phyloP scores from a whole-genome alignment of 1,140 invertebrate species.

The Euura saliciscinereae region DNA sequence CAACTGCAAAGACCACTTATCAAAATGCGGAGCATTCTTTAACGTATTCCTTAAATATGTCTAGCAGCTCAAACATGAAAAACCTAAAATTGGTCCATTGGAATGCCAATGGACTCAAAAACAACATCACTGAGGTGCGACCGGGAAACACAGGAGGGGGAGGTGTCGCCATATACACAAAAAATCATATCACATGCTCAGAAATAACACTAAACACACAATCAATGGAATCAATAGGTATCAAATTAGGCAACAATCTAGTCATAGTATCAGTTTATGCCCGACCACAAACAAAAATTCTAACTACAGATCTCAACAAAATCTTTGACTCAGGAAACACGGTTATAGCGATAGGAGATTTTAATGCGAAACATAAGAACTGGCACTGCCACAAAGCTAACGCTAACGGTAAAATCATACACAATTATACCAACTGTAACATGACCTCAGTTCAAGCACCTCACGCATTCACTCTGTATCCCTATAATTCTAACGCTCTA shows the following conservation, averaged over 20 bases:
- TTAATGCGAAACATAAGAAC: constrained; percentile 26
- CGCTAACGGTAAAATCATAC: constrained; percentile 19
- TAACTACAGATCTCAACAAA: constrained; percentile 18
- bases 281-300: constrained; percentile 20
- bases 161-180: constrained; percentile 17
- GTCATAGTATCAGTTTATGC: constrained; percentile 21
- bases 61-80: neutral
- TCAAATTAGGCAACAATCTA: constrained; percentile 24
- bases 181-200: constrained; percentile 12
- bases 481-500: neutral
- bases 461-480: constrained; percentile 13
- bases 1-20: neutral
- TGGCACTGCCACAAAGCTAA: constrained; percentile 25
- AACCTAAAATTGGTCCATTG: neutral
- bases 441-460: constrained; percentile 9
- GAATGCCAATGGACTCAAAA: constrained; percentile 9
- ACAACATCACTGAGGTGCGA: neutral
- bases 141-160: constrained; percentile 11
- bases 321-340: constrained; percentile 19
- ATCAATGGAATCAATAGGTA: constrained; percentile 21
- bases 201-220: constrained; percentile 12
- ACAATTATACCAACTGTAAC: constrained; percentile 12
- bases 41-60: constrained; percentile 8
- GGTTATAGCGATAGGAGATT: too few species aligned
- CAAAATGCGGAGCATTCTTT: neutral